Conservation (phyloP, 2,888 invertebrate species). For the Linnaemya tessellans region DNA sequence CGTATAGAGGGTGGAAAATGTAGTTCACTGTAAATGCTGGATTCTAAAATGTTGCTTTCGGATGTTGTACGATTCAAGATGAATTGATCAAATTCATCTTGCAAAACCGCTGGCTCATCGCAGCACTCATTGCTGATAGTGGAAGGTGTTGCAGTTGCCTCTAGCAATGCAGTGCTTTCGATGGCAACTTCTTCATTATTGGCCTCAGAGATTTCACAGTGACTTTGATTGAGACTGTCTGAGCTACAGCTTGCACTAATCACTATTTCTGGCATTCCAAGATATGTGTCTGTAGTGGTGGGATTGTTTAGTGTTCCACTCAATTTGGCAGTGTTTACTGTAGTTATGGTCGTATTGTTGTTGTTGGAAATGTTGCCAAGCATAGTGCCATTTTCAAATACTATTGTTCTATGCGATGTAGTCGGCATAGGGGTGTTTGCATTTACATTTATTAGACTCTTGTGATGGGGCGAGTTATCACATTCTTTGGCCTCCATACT, state of each 20-base stretch:
- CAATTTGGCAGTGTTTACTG: slow-evolving; percentile 55
- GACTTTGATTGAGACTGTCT: slow-evolving; percentile 76
- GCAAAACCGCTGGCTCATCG: slow-evolving; percentile 63
- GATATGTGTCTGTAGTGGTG: slow-evolving; percentile 49
- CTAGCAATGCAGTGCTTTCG: slow-evolving; percentile 78
- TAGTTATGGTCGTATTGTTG: slow-evolving; percentile 19
- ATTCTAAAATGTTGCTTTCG: slow-evolving; percentile 80
- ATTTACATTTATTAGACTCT: slow-evolving; percentile 62
- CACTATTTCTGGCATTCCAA: slow-evolving; percentile 79
- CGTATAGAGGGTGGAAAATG: slow-evolving; percentile 75
- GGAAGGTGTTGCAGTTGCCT: slow-evolving; percentile 38
- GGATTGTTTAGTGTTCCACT: slow-evolving; percentile 62
- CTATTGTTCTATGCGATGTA: slow-evolving; percentile 68
- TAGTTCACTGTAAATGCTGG: slow-evolving; percentile 80
- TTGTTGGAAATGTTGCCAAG: slow-evolving; percentile 78
- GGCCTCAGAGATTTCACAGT: slow-evolving; percentile 68
- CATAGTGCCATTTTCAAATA: slow-evolving; percentile 82
- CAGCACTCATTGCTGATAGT: slow-evolving; percentile 1
- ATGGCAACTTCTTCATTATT: slow-evolving; percentile 74
- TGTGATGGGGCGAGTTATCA: slow-evolving; percentile 58
- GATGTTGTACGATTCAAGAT: slow-evolving; percentile 80
- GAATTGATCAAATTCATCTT: slow-evolving; percentile 78
- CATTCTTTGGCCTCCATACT: slow-evolving; percentile 62
- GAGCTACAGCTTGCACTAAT: slow-evolving; percentile 77
- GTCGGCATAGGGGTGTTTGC: slow-evolving; percentile 49